These are phyloP conservation scores for Drosophila kurseongensis DNA, from an alignment of 1,140 invertebrate genomes.

Conservation along the genomic window DNA sequence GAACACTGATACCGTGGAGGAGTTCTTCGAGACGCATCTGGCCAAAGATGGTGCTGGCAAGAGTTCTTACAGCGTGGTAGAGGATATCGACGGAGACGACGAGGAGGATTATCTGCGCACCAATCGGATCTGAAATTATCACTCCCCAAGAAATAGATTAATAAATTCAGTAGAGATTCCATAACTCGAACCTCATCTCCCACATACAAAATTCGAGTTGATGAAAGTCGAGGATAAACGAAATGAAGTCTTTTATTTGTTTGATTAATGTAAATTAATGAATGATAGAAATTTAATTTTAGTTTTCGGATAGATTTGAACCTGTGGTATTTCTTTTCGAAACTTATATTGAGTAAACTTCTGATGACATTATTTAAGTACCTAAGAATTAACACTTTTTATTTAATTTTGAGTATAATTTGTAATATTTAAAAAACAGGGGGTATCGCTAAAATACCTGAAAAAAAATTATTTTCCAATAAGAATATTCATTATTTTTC, in stretches of 20 bases:
- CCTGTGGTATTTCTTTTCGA: too few species aligned
- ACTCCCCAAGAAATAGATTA: slow-evolving; percentile 24
- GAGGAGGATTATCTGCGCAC: slow-evolving; percentile 71
- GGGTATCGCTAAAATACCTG: too few species aligned
- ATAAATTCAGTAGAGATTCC: slow-evolving; percentile 15
- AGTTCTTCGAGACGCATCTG: slow-evolving; percentile 95
- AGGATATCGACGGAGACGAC: slow-evolving; percentile 66
- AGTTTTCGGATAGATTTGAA: too few species aligned
- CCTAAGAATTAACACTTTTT: too few species aligned
- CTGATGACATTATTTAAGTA: too few species aligned
- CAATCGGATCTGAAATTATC: slow-evolving; percentile 64
- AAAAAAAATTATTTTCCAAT: too few species aligned
- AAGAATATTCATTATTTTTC: too few species aligned
- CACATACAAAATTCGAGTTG: background rate
- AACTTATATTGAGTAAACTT: too few species aligned
- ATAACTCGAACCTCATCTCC: background rate
- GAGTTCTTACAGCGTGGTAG: slow-evolving; percentile 73
- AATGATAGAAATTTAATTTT: too few species aligned
- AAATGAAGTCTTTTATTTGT: background rate
- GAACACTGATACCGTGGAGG: slow-evolving; percentile 98
- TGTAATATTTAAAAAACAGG: too few species aligned
- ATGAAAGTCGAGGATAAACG: background rate
- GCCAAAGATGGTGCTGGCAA: slow-evolving; percentile 73
- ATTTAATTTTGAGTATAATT: too few species aligned
- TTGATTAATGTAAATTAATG: too few species aligned